Evolutionary conservation across 2,113 vertebrate genomes (phyloP).

Genomic region (Lipophrys pholis): DNA sequence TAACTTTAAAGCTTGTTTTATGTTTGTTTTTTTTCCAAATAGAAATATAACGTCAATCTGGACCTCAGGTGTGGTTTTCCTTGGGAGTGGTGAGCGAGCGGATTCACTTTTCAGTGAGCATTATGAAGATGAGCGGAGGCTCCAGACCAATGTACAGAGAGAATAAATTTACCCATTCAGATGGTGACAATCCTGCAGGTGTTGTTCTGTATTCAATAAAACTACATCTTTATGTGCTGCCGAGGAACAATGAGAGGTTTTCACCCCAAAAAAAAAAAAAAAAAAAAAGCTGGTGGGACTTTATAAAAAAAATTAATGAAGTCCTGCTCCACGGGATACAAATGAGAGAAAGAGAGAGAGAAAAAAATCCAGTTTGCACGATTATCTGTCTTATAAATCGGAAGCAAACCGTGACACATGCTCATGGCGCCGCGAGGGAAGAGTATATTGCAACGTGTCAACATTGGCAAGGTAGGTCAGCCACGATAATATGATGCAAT

Average conservation of each 20-base stretch:
- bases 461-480: conserved; percentile 24
- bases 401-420: background rate
- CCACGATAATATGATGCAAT: conserved; percentile 21
- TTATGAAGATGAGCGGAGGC: too few relatives aligned
- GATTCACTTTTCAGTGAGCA: too few relatives aligned
- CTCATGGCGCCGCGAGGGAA: background rate
- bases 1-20: too few relatives aligned
- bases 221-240: too few relatives aligned
- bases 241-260: background rate
- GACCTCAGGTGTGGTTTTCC: too few relatives aligned
- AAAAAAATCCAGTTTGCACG: background rate
- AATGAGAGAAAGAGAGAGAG: conserved; percentile 9
- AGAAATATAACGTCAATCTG: too few relatives aligned
- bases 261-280: conserved; percentile 1
- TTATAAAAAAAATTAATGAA: background rate
- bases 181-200: too few relatives aligned
- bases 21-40: too few relatives aligned
- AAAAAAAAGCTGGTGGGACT: background rate
- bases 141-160: too few relatives aligned
- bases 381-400: conserved; percentile 7
- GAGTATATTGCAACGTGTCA: background rate
- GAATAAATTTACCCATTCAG: too few relatives aligned
- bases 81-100: too few relatives aligned
- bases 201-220: too few relatives aligned
- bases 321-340: background rate